Base-by-base conservation (phyloP, 2,888 invertebrate genomes). In the Philaethria dido region DNA sequence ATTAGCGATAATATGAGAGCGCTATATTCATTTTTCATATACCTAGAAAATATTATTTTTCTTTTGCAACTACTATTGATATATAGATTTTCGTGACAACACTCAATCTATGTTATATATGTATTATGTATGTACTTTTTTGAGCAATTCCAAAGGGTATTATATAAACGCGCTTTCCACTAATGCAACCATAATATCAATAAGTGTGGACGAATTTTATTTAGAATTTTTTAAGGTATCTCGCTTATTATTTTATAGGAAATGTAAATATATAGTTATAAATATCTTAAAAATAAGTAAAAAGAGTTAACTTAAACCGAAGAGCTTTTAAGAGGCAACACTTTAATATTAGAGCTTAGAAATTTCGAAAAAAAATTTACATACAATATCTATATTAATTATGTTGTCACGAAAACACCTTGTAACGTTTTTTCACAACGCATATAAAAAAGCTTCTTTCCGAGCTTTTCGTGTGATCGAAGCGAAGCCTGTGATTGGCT, bases 391-490 rank as follows among this genome's bases (percentile, higher is more conserved):
- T 60, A 68, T 61, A 81, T n/a, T n/a, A n/a, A 13, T 80, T 63
- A 66, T 71, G 74, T 81, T 84, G 82, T 82, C 85, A 84, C 80
- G 80, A 85, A 80, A 81, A 77, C 52, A 76, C 78, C 80, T 79
- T 75, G 78, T 77, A 81, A 79, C 79, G 78, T 80, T 73, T 69
- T 73, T 86, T 92, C 90, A 91, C 92, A 91, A 91, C 91, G 85
- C 90, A 78, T 88, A 86, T 88, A 89, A 69, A 71, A 73, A 68
- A 44, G 45, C 45, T 63, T 36, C 62, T 44, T 63, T 63, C 67
- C 64, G 66, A 69, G 63, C 75, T 70, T 76, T 74, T 74, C 76
- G 72, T 75, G 18, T 75, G 75, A 74, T 73, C 60, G 69, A 74
- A 75, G 74, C 73, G 64, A 71, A 68, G 72, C 72, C 70, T 48